Evolutionary conservation across 2,113 vertebrate genomes (phyloP).

Genomic region (Gracilinanus agilis): DNA sequence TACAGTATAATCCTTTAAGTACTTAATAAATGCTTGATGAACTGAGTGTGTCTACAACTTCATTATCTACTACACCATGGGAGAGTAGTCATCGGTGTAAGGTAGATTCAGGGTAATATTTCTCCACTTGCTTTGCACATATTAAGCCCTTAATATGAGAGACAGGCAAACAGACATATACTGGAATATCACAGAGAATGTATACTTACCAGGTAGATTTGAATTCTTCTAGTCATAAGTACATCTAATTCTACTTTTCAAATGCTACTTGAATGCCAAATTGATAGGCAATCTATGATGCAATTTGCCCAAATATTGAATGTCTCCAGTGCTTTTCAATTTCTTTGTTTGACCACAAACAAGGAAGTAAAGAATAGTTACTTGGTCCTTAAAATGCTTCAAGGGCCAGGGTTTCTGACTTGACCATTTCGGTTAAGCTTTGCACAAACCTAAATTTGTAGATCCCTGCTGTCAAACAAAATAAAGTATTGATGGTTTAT

Average conservation of each 20-base stretch:
- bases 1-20: too few species aligned
- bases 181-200: neutral
- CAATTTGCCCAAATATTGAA: neutral
- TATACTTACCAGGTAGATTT: neutral
- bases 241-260: neutral
- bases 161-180: neutral
- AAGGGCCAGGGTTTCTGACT: neutral
- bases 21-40: too few species aligned
- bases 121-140: neutral
- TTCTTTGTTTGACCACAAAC: slow-evolving; percentile 35
- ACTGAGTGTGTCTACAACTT: too few species aligned
- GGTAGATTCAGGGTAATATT: too few species aligned
- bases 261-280: neutral
- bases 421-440: slow-evolving; percentile 4
- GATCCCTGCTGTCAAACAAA: slow-evolving; percentile 29
- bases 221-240: neutral
- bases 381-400: slow-evolving; percentile 23
- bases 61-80: slow-evolving; percentile 2
- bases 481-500: slow-evolving; percentile 10
- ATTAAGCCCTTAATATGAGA: neutral
- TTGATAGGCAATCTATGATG: neutral
- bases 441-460: slow-evolving; percentile 27
- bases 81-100: neutral
- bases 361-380: slow-evolving; percentile 3
- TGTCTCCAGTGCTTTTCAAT: neutral